phyloP scores from a whole-genome alignment of 35 echinoderm and acorn worm species.

The Apostichopus californicus region DNA sequence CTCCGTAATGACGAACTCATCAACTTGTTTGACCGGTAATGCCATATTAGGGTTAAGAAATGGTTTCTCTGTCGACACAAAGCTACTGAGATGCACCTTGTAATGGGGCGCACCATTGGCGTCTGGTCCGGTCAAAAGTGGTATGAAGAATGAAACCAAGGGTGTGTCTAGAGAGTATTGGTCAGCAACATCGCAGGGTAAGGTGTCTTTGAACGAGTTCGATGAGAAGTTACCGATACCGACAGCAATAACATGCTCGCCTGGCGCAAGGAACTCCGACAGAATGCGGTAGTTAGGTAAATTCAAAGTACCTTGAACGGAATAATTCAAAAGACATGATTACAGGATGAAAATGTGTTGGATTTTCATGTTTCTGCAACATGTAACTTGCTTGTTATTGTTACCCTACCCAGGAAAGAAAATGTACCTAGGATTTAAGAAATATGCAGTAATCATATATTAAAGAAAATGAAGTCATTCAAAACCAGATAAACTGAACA shows the following conservation, averaged over 20 bases:
- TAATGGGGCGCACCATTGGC: background rate
- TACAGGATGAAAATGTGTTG: background rate
- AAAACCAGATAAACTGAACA: too few relatives aligned
- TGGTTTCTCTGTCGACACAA: background rate
- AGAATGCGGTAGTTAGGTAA: background rate
- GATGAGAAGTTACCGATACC: background rate
- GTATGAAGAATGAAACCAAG: background rate
- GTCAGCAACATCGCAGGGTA: background rate
- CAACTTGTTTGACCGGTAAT: background rate
- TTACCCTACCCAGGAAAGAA: too few relatives aligned
- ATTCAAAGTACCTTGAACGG: background rate
- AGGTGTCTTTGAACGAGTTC: background rate
- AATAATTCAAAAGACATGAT: too few relatives aligned
- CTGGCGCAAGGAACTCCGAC: background rate
- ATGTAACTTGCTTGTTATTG: too few relatives aligned
- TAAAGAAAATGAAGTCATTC: too few relatives aligned
- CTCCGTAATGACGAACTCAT: background rate
- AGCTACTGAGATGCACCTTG: background rate
- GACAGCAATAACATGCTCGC: background rate
- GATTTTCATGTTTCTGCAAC: too few relatives aligned
- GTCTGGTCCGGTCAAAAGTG: conserved; percentile 1
- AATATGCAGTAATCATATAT: too few relatives aligned
- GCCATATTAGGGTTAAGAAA: conserved; percentile 14
- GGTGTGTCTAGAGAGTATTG: background rate
- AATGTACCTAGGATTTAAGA: too few relatives aligned